Base-by-base conservation (phyloP, 2,888 invertebrate species). In the Cyrtodaria siliqua region DNA sequence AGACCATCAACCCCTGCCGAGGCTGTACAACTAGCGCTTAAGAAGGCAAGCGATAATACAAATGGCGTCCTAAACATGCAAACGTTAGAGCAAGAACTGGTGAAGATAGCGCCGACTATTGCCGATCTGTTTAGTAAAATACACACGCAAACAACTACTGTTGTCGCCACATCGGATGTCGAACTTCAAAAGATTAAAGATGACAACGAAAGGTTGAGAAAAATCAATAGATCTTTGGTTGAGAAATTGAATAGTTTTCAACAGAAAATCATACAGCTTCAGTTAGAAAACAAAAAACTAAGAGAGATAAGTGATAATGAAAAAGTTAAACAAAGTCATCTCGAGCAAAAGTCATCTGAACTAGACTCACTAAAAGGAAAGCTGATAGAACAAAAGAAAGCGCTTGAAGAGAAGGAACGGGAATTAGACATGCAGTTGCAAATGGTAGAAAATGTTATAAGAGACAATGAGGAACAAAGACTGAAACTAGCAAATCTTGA, bases 231-330 rank as follows among this genome's bases (percentile, higher is more conserved):
- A 68, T 61, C 81, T 8, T 62, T 86, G 44, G 84, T 86, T 24
- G 86, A 86, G 71, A 86, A 86, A 60, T 56, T 86, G 24, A 86
- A 86, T 52, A 76, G 74, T n/a, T 86, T 86, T 40, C 86, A 86
- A 44, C 86, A 86, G 59, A 86, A 82, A 70, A 86, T 86, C 14
- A 86, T 86, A 44, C 83, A 83, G 44, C 63, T 86, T 24, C 86
- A 86, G 42, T 50, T 86, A 14, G 86, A 86, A 44, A 86, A 86
- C 42, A 85, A 86, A 60, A 86, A 83, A 50, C 61, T 86, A 0
- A 75, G 84, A 26, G 84, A 86, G 44, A 57, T 61, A 16, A 83
- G 75, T 61, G 83, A 81, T 60, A 83, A 84, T 56, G 86, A 82
- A 40, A 83, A 82, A 29, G 76, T 81, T 8, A 79, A 83, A 26